Evolutionary conservation across 2,797 vertebrate genomes (phyloP).

Genomic region (Dipus sagitta): DNA sequence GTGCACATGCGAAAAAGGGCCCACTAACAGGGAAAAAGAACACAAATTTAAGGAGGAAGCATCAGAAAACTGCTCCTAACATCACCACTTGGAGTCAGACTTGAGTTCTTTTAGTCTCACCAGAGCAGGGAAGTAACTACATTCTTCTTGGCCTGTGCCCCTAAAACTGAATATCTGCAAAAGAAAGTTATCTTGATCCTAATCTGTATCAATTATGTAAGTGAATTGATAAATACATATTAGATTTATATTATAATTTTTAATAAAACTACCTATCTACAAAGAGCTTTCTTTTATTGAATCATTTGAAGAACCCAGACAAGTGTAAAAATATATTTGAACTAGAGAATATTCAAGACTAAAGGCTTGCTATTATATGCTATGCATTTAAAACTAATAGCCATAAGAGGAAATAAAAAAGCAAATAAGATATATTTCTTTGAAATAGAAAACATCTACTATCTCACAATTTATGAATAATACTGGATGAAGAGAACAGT

Average conservation of each 20-base stretch:
- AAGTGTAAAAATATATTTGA: neutral
- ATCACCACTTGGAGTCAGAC: no score
- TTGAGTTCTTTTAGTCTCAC: no score
- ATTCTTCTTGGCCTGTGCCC: no score
- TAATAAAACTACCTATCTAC: neutral
- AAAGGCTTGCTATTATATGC: neutral
- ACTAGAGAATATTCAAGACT: neutral
- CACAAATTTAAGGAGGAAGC: no score
- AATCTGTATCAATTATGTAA: neutral
- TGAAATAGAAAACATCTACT: no score
- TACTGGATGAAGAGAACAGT: neutral
- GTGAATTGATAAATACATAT: neutral
- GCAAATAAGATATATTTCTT: neutral
- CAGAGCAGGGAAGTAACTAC: no score
- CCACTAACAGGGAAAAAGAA: no score
- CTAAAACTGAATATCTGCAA: no score
- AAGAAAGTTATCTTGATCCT: no score
- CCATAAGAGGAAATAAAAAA: neutral
- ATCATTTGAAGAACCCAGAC: neutral
- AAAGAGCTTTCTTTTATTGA: neutral
- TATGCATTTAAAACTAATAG: neutral
- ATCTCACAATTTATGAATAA: neutral
- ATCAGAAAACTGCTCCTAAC: no score
- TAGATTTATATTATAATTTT: neutral
- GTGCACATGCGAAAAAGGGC: no score